Percentiles rank a stretch among this genome's conserved stretches.
phyloP scores from a whole-genome alignment of 2,113 vertebrate genomes.

The Microtus oregoni region DNA sequence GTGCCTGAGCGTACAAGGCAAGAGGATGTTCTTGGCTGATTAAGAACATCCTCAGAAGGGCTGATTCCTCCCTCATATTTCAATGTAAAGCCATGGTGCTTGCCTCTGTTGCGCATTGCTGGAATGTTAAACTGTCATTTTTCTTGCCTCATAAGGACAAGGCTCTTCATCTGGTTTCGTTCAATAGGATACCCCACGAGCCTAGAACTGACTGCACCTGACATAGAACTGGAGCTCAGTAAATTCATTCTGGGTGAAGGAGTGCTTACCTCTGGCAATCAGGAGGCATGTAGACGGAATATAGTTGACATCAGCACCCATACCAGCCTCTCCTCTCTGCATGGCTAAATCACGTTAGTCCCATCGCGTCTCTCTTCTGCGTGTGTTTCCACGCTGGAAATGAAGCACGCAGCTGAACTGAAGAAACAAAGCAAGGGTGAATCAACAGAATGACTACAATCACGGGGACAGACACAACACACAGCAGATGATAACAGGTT shows the following conservation, averaged over 20 bases:
- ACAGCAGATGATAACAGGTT: background rate
- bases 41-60: background rate
- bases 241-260: rapidly evolving
- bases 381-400: background rate
- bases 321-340: background rate
- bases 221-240: background rate
- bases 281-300: background rate
- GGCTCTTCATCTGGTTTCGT: background rate
- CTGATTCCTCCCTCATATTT: too few relatives aligned
- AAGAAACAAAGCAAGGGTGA: background rate
- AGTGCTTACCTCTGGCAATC: background rate
- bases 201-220: background rate
- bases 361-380: background rate
- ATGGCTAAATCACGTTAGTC: background rate
- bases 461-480: background rate
- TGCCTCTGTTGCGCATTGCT: background rate
- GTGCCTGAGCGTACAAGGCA: background rate
- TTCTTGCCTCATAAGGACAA: background rate
- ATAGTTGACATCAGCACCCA: too few relatives aligned
- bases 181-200: background rate
- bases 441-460: background rate
- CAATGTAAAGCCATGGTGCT: rapidly evolving
- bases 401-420: background rate
- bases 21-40: too few relatives aligned
- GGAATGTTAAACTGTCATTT: background rate